phyloP scores from a whole-genome alignment of 2,113 vertebrate species.

The Gopherus evgoodei region DNA sequence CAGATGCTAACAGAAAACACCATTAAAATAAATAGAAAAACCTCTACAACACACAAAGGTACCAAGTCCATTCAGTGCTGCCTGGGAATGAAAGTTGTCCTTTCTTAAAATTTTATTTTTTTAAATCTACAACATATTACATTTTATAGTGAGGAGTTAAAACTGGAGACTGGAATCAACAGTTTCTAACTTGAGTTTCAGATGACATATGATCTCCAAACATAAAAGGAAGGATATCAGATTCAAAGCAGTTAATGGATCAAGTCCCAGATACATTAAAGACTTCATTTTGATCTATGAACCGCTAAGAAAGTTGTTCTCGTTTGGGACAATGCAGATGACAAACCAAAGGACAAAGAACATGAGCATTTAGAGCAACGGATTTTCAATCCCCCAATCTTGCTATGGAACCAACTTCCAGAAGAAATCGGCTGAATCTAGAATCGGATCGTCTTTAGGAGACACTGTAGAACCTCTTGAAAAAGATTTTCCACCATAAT shows the following conservation, averaged over 20 bases:
- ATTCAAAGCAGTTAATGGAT: not conserved
- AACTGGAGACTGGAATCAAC: not conserved
- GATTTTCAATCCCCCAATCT: not conserved
- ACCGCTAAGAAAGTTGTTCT: not conserved
- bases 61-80: not conserved
- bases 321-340: not conserved
- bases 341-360: not conserved
- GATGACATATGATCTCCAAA: not conserved
- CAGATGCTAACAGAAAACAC: constrained; percentile 76
- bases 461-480: not conserved
- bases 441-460: not conserved
- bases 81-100: not conserved
- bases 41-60: not conserved
- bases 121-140: not conserved
- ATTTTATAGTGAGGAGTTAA: not conserved
- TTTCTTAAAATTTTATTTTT: not conserved
- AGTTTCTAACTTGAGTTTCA: not conserved
- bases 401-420: not conserved
- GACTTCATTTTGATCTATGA: not conserved
- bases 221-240: not conserved
- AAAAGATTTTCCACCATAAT: not conserved
- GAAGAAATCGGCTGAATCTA: not conserved
- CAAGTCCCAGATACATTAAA: not conserved
- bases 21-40: not conserved
- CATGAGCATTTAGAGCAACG: not conserved